These are phyloP conservation scores for Atethmia centrago DNA, from an alignment of 2,888 invertebrate genomes.

Conservation along the genomic window DNA sequence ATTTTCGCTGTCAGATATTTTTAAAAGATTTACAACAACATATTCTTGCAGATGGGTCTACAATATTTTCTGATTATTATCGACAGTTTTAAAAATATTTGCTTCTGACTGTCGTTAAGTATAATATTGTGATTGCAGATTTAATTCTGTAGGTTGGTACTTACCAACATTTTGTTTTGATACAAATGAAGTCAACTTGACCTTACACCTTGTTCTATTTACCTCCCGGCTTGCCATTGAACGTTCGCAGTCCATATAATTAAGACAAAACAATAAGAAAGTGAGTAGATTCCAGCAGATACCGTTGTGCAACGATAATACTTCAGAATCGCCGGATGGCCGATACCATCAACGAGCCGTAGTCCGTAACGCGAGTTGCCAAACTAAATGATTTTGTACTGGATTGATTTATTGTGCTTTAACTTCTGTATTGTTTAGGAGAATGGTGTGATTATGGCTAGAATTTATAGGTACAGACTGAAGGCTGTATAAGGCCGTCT, in stretches of 20 bases:
- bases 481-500: slow-evolving; percentile 22
- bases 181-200: slow-evolving; percentile 54
- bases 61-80: background rate
- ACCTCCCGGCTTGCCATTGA: slow-evolving; percentile 76
- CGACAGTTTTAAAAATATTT: background rate
- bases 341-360: slow-evolving; percentile 78
- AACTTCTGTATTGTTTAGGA: slow-evolving; percentile 65
- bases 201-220: slow-evolving; percentile 67
- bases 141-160: slow-evolving; percentile 3
- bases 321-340: slow-evolving; percentile 87
- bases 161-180: background rate
- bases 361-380: slow-evolving; percentile 79
- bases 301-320: slow-evolving; percentile 80
- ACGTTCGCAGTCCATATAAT: slow-evolving; percentile 79
- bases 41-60: background rate
- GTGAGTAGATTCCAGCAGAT: slow-evolving; percentile 75
- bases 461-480: slow-evolving; percentile 28
- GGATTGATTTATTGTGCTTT: slow-evolving; percentile 80
- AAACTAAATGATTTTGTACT: slow-evolving; percentile 78
- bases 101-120: background rate
- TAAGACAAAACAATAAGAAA: slow-evolving; percentile 89
- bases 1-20: background rate
- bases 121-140: background rate
- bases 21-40: background rate
- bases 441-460: slow-evolving; percentile 61